phyloP scores from a whole-genome alignment of 2,888 invertebrate species.

The Apoda limacodes region DNA sequence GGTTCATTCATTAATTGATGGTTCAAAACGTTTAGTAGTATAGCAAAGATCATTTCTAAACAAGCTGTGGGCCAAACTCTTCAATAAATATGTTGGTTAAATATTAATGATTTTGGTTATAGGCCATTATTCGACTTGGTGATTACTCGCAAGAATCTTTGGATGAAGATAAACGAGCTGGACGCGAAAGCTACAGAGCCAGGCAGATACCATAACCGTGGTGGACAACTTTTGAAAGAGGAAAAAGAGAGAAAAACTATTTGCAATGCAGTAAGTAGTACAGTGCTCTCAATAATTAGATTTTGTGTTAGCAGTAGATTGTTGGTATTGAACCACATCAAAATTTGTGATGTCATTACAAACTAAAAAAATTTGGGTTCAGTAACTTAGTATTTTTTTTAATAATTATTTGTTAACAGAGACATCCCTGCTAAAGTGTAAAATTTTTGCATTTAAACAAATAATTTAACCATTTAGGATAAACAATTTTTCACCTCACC shows the following conservation, averaged over 20 bases:
- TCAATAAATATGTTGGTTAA: constrained; percentile 3
- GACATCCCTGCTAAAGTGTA: too few relatives aligned
- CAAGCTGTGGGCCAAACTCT: too few relatives aligned
- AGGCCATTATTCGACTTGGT: constrained; percentile 76
- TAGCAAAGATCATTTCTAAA: background rate
- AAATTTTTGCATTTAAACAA: too few relatives aligned
- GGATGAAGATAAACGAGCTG: constrained; percentile 80
- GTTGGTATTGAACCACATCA: background rate
- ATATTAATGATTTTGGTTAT: constrained; percentile 6
- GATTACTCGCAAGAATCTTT: constrained; percentile 75
- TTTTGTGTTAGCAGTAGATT: too few relatives aligned
- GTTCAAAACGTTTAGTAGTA: too few relatives aligned
- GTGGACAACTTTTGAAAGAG: constrained; percentile 86
- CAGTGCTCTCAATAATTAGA: too few relatives aligned
- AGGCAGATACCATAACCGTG: constrained; percentile 86
- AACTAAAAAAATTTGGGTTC: background rate
- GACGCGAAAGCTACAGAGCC: constrained; percentile 83
- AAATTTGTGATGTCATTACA: background rate
- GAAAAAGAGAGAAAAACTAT: constrained; percentile 88
- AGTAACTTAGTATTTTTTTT: constrained; percentile 2
- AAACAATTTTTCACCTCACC: too few relatives aligned
- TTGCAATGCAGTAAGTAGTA: constrained; percentile 64
- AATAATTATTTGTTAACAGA: constrained; percentile 1
- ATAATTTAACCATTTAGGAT: too few relatives aligned
- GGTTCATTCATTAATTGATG: too few relatives aligned